Conservation (phyloP, 2,888 invertebrate species). For the Ennomos quercinarius region DNA sequence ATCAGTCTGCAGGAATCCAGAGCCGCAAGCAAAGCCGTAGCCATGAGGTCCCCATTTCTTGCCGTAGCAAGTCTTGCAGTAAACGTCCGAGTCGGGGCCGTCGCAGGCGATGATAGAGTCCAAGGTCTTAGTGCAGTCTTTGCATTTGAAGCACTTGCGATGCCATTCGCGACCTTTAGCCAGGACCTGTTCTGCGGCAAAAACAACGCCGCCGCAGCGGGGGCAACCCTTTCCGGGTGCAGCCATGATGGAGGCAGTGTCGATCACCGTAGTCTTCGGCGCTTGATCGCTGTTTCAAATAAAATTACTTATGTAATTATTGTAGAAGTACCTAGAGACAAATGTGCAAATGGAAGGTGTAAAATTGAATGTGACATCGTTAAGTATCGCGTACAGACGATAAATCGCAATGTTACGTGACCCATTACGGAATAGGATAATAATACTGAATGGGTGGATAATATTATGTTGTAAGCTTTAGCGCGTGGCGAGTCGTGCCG, state of each 20-base stretch:
- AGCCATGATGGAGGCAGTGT: constrained; percentile 92
- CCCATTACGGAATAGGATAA: constrained; percentile 48
- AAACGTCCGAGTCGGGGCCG: constrained; percentile 96
- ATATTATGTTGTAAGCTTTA: constrained; percentile 64
- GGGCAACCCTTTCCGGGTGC: constrained; percentile 95
- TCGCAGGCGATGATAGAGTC: constrained; percentile 98
- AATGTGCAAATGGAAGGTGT: not conserved
- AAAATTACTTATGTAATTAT: constrained; percentile 17
- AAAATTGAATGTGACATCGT: not conserved
- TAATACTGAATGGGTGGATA: constrained; percentile 50
- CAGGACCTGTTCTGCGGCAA: constrained; percentile 97
- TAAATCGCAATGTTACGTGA: constrained; percentile 32
- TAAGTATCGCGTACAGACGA: constrained; percentile 35
- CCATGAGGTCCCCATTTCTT: constrained; percentile 99
- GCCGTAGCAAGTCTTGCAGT: constrained; percentile 98
- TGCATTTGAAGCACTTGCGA: constrained; percentile 97
- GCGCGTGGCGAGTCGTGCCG: constrained; percentile 64
- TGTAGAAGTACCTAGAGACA: not conserved
- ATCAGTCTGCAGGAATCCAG: constrained; percentile 96
- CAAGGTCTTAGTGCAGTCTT: constrained; percentile 96
- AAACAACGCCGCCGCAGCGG: constrained; percentile 95
- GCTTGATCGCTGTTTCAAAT: constrained; percentile 87
- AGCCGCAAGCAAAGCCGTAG: constrained; percentile 97
- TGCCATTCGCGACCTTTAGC: constrained; percentile 97
- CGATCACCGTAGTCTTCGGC: constrained; percentile 91